phyloP scores from a whole-genome alignment of 2,888 invertebrate genomes.

The Spialia ferax region DNA sequence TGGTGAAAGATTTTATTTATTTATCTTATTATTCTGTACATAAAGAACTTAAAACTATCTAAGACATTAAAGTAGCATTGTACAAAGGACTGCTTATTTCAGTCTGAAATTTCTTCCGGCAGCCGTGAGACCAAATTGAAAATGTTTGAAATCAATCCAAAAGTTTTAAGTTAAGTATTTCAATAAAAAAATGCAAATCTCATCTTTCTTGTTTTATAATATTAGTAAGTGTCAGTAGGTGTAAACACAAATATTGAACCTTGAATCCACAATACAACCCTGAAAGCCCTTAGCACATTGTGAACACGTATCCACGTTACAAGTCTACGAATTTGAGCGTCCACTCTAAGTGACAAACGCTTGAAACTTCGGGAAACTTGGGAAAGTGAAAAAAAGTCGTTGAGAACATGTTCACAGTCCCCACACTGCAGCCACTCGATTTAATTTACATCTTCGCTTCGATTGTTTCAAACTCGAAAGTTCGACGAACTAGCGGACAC shows the following conservation, averaged over 20 bases:
- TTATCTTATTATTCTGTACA: no score
- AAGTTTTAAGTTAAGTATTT: no score
- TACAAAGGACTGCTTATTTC: no score
- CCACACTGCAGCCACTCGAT: slow-evolving; percentile 64
- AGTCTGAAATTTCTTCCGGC: no score
- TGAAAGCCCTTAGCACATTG: slow-evolving; percentile 4
- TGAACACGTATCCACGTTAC: slow-evolving; percentile 36
- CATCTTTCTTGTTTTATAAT: no score
- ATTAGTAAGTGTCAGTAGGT: no score
- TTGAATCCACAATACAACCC: neutral
- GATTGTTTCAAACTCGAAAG: slow-evolving; percentile 77
- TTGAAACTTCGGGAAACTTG: slow-evolving; percentile 75
- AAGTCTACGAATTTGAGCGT: slow-evolving; percentile 68
- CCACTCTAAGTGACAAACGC: slow-evolving; percentile 77
- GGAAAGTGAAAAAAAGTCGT: slow-evolving; percentile 79
- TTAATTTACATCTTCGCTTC: slow-evolving; percentile 81
- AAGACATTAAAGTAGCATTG: no score
- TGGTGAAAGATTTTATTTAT: no score
- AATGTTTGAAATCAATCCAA: no score
- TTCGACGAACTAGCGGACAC: slow-evolving; percentile 70
- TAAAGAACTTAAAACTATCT: no score
- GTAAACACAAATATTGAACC: neutral
- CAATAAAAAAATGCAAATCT: no score
- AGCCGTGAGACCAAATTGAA: no score
- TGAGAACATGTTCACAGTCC: slow-evolving; percentile 65